These are phyloP conservation scores for Hypercompe scribonia DNA, from an alignment of 2,888 invertebrate species.

Conservation along the genomic window DNA sequence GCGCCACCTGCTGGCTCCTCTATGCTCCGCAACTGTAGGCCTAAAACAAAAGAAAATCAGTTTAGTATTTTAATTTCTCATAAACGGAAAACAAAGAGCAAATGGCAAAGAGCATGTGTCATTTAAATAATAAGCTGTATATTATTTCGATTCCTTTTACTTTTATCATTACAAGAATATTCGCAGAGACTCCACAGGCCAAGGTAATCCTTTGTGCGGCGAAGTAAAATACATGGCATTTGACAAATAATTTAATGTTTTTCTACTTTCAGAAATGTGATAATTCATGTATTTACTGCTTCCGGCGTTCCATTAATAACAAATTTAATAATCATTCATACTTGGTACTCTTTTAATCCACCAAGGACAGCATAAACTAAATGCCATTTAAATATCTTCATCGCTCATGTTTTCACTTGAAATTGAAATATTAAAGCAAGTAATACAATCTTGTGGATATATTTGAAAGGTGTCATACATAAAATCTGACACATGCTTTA, in stretches of 20 bases:
- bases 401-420: background rate
- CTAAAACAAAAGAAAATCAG: constrained; percentile 85
- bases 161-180: background rate
- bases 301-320: background rate
- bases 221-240: background rate
- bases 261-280: background rate
- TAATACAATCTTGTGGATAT: too few relatives aligned
- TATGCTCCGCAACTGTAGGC: constrained; percentile 94
- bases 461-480: too few relatives aligned
- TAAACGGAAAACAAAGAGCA: background rate
- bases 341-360: constrained; percentile 15
- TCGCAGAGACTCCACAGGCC: background rate
- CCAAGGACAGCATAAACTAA: constrained; percentile 16
- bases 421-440: background rate
- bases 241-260: too few relatives aligned
- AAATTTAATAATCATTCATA: background rate
- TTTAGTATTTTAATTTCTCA: constrained; percentile 33
- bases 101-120: background rate
- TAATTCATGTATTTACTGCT: background rate
- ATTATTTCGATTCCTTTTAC: background rate
- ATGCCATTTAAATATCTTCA: constrained; percentile 16
- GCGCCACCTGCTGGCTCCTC: constrained; percentile 91
- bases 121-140: background rate
- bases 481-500: background rate
- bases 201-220: background rate